Evolutionary conservation across 2,113 vertebrate species (phyloP), one percentile per base, ranked within the genome.

Genomic region (Sander lucioperca): DNA sequence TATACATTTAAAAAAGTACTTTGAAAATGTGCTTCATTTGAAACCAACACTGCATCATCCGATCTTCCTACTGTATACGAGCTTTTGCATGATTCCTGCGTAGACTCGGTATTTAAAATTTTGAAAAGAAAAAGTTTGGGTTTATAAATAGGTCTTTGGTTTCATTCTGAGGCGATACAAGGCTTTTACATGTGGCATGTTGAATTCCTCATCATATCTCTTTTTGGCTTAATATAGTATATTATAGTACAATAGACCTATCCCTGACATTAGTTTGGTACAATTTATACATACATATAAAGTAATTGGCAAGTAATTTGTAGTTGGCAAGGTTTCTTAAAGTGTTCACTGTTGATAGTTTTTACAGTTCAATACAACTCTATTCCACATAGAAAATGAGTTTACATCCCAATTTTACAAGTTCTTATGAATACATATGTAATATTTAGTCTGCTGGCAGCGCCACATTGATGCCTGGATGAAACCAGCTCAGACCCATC

Each of bases 21-120:
- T 91, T 91, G 80, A 92, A 92, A 83, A 86, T 83, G 88, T 64
- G 71, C 74, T 83, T 78, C 68, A 76, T 82, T 84, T 86, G 57
- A 90, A 82, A 71, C 58, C 64, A 85, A 33, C 68, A 14, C 65
- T 36, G 30, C 74, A 77, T 80, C 64, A 71, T 61, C 30, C 36
- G n/a, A 57, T 63, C 25, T 56, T 66, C 5, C 1, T 23, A 16
- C 43, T 65, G 33, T 57, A 51, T 25, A 47, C 39, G 39, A 75
- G 56, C 2, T 7, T 68, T 69, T 71, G 19, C 45, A 59, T 79
- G 72, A 72, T 72, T 64, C 56, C 58, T 81, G 51, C 50, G 50
- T 50, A 67, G 27, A 76, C 53, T 57, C 18, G 9, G 51, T 43
- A 13, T 12, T 75, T 86, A 27, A 27, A 50, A 68, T 58, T 48